phyloP scores from a whole-genome alignment of 2,113 vertebrate genomes.

The Petroica traversi region DNA sequence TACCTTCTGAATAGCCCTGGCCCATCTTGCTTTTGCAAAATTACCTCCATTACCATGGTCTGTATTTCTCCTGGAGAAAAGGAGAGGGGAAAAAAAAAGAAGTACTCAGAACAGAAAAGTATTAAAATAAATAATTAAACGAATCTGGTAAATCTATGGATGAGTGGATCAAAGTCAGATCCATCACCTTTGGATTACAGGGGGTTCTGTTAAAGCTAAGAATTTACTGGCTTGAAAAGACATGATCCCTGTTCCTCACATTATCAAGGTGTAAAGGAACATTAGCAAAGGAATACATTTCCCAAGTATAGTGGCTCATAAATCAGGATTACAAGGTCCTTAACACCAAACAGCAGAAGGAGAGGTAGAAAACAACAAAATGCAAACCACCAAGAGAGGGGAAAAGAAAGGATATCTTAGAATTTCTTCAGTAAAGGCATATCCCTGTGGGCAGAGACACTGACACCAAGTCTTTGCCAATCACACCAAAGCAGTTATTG shows the following conservation, averaged over 20 bases:
- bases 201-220: not conserved
- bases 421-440: not conserved
- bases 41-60: not conserved
- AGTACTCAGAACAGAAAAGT: not conserved
- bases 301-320: not conserved
- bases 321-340: not conserved
- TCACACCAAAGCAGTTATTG: not conserved
- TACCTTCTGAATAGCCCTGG: slow-evolving; percentile 63
- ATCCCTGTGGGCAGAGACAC: not conserved
- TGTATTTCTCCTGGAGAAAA: not conserved
- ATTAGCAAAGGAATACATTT: not conserved
- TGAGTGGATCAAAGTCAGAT: not conserved
- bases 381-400: not conserved
- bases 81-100: fast-evolving
- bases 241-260: fast-evolving
- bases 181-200: not conserved
- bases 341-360: not conserved
- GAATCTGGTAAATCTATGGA: not conserved
- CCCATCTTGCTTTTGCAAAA: slow-evolving; percentile 61
- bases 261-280: not conserved
- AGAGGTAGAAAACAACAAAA: not conserved
- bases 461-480: not conserved
- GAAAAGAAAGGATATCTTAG: not conserved
- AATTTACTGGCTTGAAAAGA: not conserved
- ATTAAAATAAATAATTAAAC: not conserved